Evolutionary conservation across 2,113 vertebrate species (phyloP).

Genomic region (Hippopotamus amphibius): DNA sequence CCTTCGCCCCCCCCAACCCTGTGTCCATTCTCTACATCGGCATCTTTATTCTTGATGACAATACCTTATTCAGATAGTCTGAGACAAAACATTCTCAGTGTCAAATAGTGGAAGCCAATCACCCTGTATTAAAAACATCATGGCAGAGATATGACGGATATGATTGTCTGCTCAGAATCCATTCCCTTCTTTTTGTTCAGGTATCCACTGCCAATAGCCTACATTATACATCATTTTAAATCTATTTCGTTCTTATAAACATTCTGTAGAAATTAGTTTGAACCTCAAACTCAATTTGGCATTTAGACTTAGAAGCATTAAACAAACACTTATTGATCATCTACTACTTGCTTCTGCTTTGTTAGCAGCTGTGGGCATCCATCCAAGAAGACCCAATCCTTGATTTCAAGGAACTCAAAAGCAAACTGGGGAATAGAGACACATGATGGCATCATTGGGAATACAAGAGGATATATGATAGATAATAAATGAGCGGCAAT

Average conservation of each 20-base stretch:
- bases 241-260: background rate
- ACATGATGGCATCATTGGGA: background rate
- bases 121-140: background rate
- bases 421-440: background rate
- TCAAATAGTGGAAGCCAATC: background rate
- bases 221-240: background rate
- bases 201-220: background rate
- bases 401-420: background rate
- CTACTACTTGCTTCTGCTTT: conserved; percentile 1
- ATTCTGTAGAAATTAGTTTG: conserved; percentile 42
- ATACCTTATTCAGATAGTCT: background rate
- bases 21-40: too few relatives aligned
- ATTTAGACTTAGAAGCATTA: conserved; percentile 13
- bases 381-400: background rate
- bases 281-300: conserved; percentile 49
- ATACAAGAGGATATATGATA: background rate
- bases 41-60: background rate
- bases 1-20: too few relatives aligned
- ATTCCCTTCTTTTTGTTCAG: background rate
- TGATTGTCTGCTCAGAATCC: background rate
- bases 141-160: background rate
- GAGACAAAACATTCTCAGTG: background rate
- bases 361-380: background rate
- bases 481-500: background rate
- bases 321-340: conserved; percentile 18